A percentile compares a stretch with the other conserved stretches of the same genome.
These are phyloP conservation scores for Cynodonichthys magdalenae DNA, from an alignment of 2,797 vertebrate genomes.

Conservation along the genomic window DNA sequence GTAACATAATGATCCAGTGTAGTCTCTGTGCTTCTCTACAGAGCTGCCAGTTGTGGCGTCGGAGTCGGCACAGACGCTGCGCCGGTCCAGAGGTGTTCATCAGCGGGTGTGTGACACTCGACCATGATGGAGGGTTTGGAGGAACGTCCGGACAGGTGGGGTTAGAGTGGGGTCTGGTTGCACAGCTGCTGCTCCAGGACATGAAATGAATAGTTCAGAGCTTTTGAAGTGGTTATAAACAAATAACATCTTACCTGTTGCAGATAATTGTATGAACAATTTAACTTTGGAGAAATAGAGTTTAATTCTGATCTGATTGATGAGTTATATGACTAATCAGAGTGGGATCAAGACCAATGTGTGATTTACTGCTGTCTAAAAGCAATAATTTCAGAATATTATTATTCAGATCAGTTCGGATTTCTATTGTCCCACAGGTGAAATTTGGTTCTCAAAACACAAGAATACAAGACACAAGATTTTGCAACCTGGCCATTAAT, in stretches of 20 bases:
- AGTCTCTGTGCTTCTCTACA: conserved; percentile 15
- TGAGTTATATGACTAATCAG: no score
- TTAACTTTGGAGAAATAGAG: neutral
- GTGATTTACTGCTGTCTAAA: no score
- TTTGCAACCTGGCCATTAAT: no score
- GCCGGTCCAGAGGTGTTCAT: conserved; percentile 62
- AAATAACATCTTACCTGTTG: neutral
- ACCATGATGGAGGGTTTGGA: conserved; percentile 64
- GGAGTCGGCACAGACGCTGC: conserved; percentile 44
- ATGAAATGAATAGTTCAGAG: conserved; percentile 4
- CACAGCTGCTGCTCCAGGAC: conserved; percentile 69
- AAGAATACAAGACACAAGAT: no score
- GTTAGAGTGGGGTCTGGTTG: conserved; percentile 75
- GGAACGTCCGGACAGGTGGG: conserved; percentile 70
- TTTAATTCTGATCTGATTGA: no score
- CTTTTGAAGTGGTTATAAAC: neutral
- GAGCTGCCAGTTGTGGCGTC: conserved; percentile 37
- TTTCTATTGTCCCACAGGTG: no score
- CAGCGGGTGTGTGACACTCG: conserved; percentile 57
- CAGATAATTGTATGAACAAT: neutral
- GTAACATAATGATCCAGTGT: conserved; percentile 39
- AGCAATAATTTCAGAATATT: no score
- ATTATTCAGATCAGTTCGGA: no score
- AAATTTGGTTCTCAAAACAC: no score
- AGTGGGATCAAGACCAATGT: no score